phyloP scores from a whole-genome alignment of 2,888 invertebrate genomes.

The Trichopoda pennipes region DNA sequence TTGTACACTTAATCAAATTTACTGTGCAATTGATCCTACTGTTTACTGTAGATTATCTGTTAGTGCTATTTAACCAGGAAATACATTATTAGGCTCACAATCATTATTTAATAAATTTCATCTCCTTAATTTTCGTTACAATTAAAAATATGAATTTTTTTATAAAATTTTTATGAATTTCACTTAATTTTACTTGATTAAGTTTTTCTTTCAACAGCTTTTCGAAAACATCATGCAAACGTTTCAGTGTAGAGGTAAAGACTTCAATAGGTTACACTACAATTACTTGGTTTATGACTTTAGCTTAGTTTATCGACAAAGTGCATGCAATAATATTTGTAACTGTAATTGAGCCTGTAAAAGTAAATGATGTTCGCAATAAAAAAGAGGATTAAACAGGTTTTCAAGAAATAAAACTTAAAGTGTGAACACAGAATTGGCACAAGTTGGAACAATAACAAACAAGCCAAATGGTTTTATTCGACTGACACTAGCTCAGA shows the following conservation, averaged over 20 bases:
- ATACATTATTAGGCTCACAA: conserved; percentile 33
- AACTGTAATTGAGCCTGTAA: conserved; percentile 5
- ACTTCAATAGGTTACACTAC: conserved; percentile 30
- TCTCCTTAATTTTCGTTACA: conserved; percentile 16
- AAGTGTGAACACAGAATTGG: neutral
- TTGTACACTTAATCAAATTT: no score
- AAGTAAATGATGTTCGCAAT: conserved; percentile 29
- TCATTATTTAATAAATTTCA: conserved; percentile 24
- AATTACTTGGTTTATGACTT: no score
- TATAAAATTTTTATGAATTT: neutral
- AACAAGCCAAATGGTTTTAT: neutral
- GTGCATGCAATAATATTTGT: conserved; percentile 34
- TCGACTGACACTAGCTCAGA: conserved; percentile 4
- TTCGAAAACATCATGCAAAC: neutral
- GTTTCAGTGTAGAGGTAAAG: conserved; percentile 5
- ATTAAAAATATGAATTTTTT: conserved; percentile 7
- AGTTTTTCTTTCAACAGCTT: neutral
- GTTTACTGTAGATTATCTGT: neutral
- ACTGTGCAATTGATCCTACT: no score
- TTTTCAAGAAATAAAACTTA: conserved; percentile 9
- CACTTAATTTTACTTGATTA: conserved; percentile 5
- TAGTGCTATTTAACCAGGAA: conserved; percentile 29
- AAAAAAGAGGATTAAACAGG: conserved; percentile 39
- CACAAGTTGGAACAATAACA: neutral
- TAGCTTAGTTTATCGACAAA: conserved; percentile 37